Evolutionary conservation across 2,797 vertebrate genomes (phyloP), one percentile per base, ranked within the genome.

Genomic region (Babyrousa celebensis): DNA sequence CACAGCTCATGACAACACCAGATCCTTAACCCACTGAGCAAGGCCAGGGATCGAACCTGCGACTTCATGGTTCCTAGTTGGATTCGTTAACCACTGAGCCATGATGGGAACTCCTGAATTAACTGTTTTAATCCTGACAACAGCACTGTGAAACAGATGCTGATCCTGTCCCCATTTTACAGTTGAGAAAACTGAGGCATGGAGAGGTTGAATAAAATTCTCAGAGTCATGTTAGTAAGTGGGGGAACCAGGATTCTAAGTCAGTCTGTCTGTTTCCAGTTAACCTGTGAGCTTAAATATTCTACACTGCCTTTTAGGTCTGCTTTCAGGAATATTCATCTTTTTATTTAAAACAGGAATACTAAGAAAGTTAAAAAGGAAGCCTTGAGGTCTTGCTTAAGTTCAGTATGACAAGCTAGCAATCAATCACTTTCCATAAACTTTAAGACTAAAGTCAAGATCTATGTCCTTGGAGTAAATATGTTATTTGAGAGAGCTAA

Each of bases 41-140:
- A 36, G 36, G 36, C 36, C 36, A 36, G 36, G 36, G 36, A 36
- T 36, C 3, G 36, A 36, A 36, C 36, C 36, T 36, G 36, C 36
- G 3, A 36, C 36, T 36, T 36, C 36, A 36, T 36, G 36, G 36
- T 36, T 36, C 36, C 36, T 36, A 36, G 36, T 36, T 36, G 36
- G 2, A 36, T 36, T 36, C 36, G 36, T 36, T 36, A 36, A 36
- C 36, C 36, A 36, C 36, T 36, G 36, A 36, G 36, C 36, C 36
- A 36, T 36, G 36, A 36, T 36, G 36, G 36, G 36, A 36, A 36
- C 36, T 36, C 36, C 36, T 32, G 11, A 58, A 67, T 72, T 56
- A 62, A 74, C 70, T 93, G 85, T 79, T 6, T 86, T 83, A 75
- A 48, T 92, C 12, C 62, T 77, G 67, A 85, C 36, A 83, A 58